These are phyloP conservation scores for Nesogale talazaci DNA, from an alignment of 2,113 vertebrate genomes.

Conservation along the genomic window DNA sequence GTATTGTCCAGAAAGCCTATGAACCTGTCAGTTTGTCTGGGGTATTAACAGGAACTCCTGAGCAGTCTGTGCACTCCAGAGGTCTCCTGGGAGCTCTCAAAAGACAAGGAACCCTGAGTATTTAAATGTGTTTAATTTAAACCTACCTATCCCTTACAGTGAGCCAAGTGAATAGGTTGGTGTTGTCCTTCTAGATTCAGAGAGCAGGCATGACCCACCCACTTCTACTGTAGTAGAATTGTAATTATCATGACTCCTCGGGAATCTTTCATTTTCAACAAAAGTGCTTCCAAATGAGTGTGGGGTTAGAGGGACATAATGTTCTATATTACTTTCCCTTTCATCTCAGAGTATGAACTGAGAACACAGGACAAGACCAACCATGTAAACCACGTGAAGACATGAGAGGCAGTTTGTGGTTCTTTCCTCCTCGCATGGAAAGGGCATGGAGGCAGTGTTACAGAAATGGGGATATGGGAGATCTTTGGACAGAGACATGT, in stretches of 20 bases:
- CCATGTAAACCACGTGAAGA: not conserved
- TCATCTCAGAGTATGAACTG: not conserved
- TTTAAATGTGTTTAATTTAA: not conserved
- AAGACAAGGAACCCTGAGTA: not conserved
- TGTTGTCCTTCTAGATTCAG: too few relatives aligned
- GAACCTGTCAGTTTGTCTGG: not conserved
- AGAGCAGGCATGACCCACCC: not conserved
- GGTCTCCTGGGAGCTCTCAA: not conserved
- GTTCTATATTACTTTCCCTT: not conserved
- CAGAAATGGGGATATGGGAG: not conserved
- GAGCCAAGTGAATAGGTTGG: not conserved
- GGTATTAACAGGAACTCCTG: not conserved
- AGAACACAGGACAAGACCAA: not conserved
- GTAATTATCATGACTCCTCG: slow-evolving; percentile 4
- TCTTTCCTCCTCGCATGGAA: not conserved
- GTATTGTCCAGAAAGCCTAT: not conserved
- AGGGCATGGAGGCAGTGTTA: not conserved
- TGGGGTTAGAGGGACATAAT: not conserved
- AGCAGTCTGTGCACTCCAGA: not conserved
- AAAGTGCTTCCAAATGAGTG: not conserved
- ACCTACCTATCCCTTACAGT: slow-evolving; percentile 19
- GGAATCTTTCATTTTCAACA: slow-evolving; percentile 36
- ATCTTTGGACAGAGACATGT: slow-evolving; percentile 16
- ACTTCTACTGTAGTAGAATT: slow-evolving; percentile 24
- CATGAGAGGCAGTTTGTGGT: not conserved